Base-by-base conservation (phyloP, 2,888 invertebrate genomes). In the Augochlorella aurata region DNA sequence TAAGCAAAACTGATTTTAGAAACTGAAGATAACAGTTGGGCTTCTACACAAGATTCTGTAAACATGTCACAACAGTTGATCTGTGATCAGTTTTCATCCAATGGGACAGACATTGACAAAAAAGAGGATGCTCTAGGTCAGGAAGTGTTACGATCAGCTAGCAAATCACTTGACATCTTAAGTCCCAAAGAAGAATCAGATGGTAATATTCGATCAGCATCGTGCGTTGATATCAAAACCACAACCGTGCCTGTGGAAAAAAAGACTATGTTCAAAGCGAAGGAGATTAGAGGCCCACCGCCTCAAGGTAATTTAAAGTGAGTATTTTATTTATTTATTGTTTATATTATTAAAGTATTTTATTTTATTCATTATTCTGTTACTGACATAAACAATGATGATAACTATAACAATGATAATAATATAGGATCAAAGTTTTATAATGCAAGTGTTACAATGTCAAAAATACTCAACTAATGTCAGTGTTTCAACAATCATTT, bases 11-110 rank as follows among this genome's bases (percentile, higher is more conserved):
- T 50, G 18, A 8, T 75, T 75, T 47, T 21, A 83, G 83, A 67
- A 50, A 76, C 29, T 63, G 72, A 29, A 75, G 49, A 5, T 47
- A 69, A 12, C 65, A 83, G 79, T 24, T 47, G 21, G 3, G 50
- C 12, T 58, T 86, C 91, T 14, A 92, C 92, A 0, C 91, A 92
- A 78, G 89, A 90, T 24, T 88, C 89, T 0, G 50, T 82, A 69
- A 73, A 47, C 14, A 52, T 61, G 50, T 18, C 54, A 24, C 68
- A 71, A 21, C 29, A 65, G 68, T 38, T 10, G n/a, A 21, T 18
- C 49, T 70, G 14, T 10, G n/a, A 21, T 18, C 49, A 67, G 14
- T 52, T 21, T 45, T 10, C 63, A 10, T 44, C 49, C 5, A 66
- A 61, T 16, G 58, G 52, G n/a, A 66, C 54, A 18, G 24, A 65